Conservation (phyloP, 2,888 invertebrate genomes). For the Melipona bicolor region DNA sequence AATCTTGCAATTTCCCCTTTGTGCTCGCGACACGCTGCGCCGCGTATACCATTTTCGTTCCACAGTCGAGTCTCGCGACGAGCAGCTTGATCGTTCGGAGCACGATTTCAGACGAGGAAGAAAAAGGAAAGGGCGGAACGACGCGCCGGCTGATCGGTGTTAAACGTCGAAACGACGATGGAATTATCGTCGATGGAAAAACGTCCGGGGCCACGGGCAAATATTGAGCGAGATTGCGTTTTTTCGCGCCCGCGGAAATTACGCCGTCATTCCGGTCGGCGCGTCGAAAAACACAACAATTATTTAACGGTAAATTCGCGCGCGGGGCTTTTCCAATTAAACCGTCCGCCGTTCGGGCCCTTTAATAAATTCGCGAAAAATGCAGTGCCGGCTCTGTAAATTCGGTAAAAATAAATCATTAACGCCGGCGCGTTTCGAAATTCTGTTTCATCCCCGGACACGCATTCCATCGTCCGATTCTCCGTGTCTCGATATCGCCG, state of each 20-base stretch:
- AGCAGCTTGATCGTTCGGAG: background rate
- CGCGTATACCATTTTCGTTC: background rate
- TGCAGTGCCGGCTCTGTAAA: conserved; percentile 36
- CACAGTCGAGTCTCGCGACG: background rate
- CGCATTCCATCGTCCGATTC: conserved; percentile 9
- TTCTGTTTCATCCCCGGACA: background rate
- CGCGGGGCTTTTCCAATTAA: conserved; percentile 50
- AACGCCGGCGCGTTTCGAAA: conserved; percentile 31
- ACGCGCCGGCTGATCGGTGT: background rate
- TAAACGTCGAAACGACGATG: conserved; percentile 18
- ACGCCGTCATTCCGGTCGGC: conserved; percentile 31
- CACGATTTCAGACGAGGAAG: background rate
- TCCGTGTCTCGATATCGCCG: background rate
- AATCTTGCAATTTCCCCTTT: conserved; percentile 18
- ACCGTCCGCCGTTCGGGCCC: conserved; percentile 17
- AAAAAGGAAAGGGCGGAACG: background rate
- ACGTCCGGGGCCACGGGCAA: background rate
- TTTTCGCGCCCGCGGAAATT: conserved; percentile 45
- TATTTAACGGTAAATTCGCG: conserved; percentile 46
- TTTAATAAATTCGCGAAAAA: conserved; percentile 57
- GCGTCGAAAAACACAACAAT: conserved; percentile 53
- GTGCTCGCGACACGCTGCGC: background rate
- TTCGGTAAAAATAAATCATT: conserved; percentile 52
- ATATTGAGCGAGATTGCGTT: conserved; percentile 27
- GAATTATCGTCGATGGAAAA: conserved; percentile 16